phyloP scores from a whole-genome alignment of 2,888 invertebrate genomes.

The Thysanoteuthis rhombus region DNA sequence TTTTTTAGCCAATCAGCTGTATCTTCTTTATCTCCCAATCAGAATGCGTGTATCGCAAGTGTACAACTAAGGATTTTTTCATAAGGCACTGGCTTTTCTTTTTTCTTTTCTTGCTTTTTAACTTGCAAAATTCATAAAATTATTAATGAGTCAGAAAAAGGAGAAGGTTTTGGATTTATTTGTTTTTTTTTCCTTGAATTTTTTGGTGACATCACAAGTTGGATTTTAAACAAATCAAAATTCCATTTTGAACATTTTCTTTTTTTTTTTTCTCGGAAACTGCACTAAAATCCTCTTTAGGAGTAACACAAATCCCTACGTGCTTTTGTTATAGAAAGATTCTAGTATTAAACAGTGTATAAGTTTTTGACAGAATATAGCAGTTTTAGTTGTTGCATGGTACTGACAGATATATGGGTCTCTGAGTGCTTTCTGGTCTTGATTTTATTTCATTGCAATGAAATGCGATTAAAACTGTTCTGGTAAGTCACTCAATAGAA shows the following conservation, averaged over 20 bases:
- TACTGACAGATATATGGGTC: no score
- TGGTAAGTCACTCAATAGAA: no score
- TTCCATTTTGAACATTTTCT: background rate
- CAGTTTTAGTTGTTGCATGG: no score
- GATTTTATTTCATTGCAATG: no score
- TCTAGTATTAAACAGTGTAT: no score
- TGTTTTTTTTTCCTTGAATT: background rate
- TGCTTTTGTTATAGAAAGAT: no score
- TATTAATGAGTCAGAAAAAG: background rate
- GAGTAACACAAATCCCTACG: background rate
- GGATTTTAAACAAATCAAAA: background rate
- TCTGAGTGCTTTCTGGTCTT: no score
- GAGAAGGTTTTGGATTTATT: background rate
- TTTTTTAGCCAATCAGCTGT: background rate
- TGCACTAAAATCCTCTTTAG: background rate
- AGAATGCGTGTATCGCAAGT: background rate
- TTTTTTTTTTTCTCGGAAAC: background rate
- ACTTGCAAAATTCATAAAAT: background rate
- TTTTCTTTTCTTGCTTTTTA: background rate
- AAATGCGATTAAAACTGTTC: no score
- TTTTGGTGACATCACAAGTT: background rate
- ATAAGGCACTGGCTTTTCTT: no score
- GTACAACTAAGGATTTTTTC: background rate
- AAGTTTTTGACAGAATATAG: no score
- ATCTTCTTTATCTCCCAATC: background rate